phyloP scores from a whole-genome alignment of 92 coral and sea anemone species.

The Metridium senile region DNA sequence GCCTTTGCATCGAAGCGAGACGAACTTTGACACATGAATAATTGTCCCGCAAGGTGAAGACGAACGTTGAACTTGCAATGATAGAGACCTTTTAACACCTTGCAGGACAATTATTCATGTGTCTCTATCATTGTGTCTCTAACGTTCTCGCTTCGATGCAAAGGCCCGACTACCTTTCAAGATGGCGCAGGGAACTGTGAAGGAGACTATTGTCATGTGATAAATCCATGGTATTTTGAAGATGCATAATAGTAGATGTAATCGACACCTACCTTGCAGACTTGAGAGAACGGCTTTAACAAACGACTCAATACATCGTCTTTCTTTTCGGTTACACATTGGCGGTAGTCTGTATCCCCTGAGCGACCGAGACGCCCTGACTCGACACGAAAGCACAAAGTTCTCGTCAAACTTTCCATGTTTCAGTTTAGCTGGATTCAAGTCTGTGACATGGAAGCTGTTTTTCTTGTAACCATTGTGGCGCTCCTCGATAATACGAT shows the following conservation, averaged over 20 bases:
- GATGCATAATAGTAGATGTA: too few species aligned
- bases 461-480: slow-evolving; percentile 60
- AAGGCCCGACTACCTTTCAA: too few species aligned
- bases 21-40: too few species aligned
- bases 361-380: slow-evolving; percentile 53
- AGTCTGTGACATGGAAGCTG: slow-evolving; percentile 39
- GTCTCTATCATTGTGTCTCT: too few species aligned
- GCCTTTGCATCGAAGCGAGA: too few species aligned
- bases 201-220: too few species aligned
- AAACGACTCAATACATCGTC: slow-evolving; percentile 43
- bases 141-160: too few species aligned
- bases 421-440: slow-evolving; percentile 48
- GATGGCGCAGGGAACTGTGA: too few species aligned
- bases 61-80: too few species aligned
- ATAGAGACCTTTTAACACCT: too few species aligned
- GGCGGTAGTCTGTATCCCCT: slow-evolving; percentile 56
- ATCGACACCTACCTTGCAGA: slow-evolving; percentile 37
- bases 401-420: slow-evolving; percentile 70
- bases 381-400: slow-evolving; percentile 60
- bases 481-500: slow-evolving; percentile 62
- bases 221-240: background rate
- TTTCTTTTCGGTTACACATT: slow-evolving; percentile 42
- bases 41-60: too few species aligned
- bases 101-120: too few species aligned
- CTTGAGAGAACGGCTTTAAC: slow-evolving; percentile 48